Percentiles rank a stretch among this genome's conserved stretches.
These are phyloP conservation scores for Sminthurides bifidus DNA, from an alignment of 1,140 invertebrate genomes.

Conservation along the genomic window DNA sequence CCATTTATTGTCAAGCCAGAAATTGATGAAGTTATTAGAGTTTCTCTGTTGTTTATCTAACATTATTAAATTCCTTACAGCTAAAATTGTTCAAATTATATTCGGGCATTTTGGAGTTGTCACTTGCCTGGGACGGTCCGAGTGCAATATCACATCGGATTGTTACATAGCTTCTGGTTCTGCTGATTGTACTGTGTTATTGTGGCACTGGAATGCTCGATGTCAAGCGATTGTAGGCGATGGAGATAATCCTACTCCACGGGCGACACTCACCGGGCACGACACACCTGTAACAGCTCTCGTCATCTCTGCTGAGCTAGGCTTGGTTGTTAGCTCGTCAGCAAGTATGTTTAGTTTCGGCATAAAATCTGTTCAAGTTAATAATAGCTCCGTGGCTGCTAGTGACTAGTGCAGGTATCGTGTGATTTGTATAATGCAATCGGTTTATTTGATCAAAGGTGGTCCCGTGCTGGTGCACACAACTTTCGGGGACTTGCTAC, in stretches of 20 bases:
- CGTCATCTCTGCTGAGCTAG: constrained; percentile 92
- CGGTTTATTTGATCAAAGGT: constrained; percentile 43
- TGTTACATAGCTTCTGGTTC: constrained; percentile 97
- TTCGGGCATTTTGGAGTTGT: constrained; percentile 98
- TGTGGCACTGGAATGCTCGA: constrained; percentile 97
- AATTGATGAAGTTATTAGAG: not conserved
- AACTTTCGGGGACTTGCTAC: constrained; percentile 91
- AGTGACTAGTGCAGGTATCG: no score
- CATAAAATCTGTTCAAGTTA: not conserved
- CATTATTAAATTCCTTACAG: constrained; percentile 44
- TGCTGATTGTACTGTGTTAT: constrained; percentile 89
- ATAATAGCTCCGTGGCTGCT: not conserved
- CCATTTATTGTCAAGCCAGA: not conserved
- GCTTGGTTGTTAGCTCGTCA: constrained; percentile 90
- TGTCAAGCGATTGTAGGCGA: constrained; percentile 94
- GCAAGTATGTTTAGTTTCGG: constrained; percentile 50
- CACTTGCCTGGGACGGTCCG: constrained; percentile 88
- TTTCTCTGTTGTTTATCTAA: not conserved
- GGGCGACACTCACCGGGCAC: constrained; percentile 92
- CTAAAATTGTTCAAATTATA: constrained; percentile 94
- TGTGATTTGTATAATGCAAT: not conserved
- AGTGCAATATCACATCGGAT: constrained; percentile 96
- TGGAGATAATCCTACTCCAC: constrained; percentile 81
- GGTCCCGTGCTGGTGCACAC: constrained; percentile 95
- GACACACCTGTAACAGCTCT: constrained; percentile 88